Evolutionary conservation across 2,888 invertebrate species (phyloP), one percentile per base, ranked within the genome.

Genomic region (Enchytraeus crypticus): DNA sequence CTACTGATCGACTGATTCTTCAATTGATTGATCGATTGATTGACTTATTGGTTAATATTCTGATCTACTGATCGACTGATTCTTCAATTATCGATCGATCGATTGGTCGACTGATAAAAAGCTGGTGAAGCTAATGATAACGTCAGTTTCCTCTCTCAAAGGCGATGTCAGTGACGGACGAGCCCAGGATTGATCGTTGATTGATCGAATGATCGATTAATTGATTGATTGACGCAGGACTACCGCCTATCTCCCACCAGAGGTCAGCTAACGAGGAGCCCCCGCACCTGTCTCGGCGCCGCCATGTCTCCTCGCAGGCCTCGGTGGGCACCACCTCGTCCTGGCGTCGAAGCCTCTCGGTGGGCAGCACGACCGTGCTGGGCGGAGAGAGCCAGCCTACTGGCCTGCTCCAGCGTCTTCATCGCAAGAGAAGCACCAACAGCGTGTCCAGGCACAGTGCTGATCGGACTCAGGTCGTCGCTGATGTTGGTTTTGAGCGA

Each of bases 341-440:
- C n/a, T 38, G 34, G 32, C 54, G 21, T 38, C 33, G 33, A 34
- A 21, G 54, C 32, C 27, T 38, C 54, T 54, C 26, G 11, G 8
- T 18, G 8, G 38, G 8, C 8, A 38, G 38, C 38, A 18, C 38
- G 38, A 38, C 38, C 18, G 11, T 18, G 8, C 8, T 11, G 8
- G 38, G 38, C 38, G n/a, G n/a, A n/a, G n/a, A n/a, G n/a, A n/a
- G n/a, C n/a, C 11, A 11, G 38, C 8, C 11, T 8, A 18, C 38
- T 18, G 38, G 38, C 38, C 11, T 8, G 11, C 11, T 38, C 11
- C 54, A 38, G 33, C 33, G 54, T 34, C 5, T 27, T 8, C n/a
- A n/a, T n/a, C 54, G 54, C 33, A 54, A 54, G 54, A 32, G 38
- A 18, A 54, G 54, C 11, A 54, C 33, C 27, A 38, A n/a, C n/a